Percentiles rank a stretch among this genome's conserved stretches.
These are phyloP conservation scores for Yponomeuta cagnagella DNA, from an alignment of 2,888 invertebrate species.

Conservation along the genomic window DNA sequence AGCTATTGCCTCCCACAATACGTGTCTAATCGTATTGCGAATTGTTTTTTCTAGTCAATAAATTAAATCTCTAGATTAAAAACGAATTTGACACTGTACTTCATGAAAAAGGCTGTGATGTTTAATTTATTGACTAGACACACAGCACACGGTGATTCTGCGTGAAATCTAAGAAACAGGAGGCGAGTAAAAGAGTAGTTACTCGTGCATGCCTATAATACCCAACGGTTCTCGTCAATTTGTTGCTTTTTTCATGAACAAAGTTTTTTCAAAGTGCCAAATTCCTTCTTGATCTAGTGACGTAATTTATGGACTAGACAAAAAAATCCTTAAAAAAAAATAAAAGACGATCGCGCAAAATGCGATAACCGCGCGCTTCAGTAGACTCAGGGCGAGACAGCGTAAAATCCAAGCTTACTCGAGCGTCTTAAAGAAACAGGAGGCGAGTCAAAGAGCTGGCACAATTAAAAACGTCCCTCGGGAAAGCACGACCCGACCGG, in stretches of 20 bases:
- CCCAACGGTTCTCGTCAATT: too few relatives aligned
- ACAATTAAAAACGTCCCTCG: slow-evolving; percentile 70
- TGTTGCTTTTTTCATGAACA: too few relatives aligned
- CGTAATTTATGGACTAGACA: neutral
- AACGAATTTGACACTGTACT: too few relatives aligned
- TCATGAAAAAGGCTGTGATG: too few relatives aligned
- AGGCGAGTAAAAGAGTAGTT: too few relatives aligned
- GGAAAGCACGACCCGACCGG: slow-evolving; percentile 55
- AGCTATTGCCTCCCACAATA: slow-evolving; percentile 55
- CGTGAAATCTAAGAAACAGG: too few relatives aligned
- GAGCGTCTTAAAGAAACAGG: slow-evolving; percentile 67
- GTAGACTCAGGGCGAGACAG: slow-evolving; percentile 54
- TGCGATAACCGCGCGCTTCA: slow-evolving; percentile 28
- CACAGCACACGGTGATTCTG: too few relatives aligned
- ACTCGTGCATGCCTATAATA: too few relatives aligned
- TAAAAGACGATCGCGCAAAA: neutral
- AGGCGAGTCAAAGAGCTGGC: slow-evolving; percentile 66
- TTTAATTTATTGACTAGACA: too few relatives aligned
- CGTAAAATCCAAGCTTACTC: slow-evolving; percentile 69
- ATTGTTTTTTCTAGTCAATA: slow-evolving; percentile 40
- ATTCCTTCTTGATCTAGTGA: too few relatives aligned
- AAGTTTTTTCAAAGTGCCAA: too few relatives aligned
- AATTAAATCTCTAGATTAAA: neutral
- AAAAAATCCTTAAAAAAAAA: neutral
- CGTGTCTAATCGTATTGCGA: slow-evolving; percentile 63